phyloP scores from a whole-genome alignment of 2,797 vertebrate species.

The Austrolebias charrua region DNA sequence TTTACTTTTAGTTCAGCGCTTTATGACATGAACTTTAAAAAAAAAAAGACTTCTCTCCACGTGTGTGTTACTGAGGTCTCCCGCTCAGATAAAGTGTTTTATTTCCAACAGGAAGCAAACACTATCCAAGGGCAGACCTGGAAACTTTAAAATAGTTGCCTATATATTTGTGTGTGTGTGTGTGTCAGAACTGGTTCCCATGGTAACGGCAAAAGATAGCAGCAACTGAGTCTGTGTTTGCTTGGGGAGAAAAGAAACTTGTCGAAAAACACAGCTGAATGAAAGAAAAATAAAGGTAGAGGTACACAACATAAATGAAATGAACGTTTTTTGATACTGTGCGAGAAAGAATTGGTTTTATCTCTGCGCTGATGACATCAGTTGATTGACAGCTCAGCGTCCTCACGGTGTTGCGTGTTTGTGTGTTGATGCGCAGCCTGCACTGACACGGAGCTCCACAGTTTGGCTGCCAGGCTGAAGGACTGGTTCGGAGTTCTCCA shows the following conservation, averaged over 20 bases:
- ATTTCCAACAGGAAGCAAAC: constrained; percentile 5
- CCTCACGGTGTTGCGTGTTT: constrained; percentile 36
- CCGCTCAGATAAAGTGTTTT: constrained; percentile 7
- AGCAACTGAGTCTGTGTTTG: constrained; percentile 36
- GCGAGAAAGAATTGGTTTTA: constrained; percentile 9
- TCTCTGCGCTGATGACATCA: constrained; percentile 27
- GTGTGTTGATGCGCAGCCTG: constrained; percentile 77
- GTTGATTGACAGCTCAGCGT: constrained; percentile 32
- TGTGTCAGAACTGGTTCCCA: constrained; percentile 45
- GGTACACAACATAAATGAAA: constrained; percentile 38
- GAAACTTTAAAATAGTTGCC: constrained; percentile 8
- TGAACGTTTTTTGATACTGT: constrained; percentile 46
- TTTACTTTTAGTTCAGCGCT: constrained; percentile 12
- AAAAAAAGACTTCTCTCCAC: constrained; percentile 10
- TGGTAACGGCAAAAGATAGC: constrained; percentile 41
- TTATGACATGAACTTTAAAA: constrained; percentile 14
- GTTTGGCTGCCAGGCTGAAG: constrained; percentile 90
- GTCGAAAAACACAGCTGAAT: constrained; percentile 7
- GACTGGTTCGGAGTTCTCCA: constrained; percentile 96
- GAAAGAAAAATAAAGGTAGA: constrained; percentile 19
- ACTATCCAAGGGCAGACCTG: constrained; percentile 10
- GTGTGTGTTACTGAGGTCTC: background rate
- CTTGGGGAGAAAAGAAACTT: constrained; percentile 16
- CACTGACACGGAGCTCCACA: constrained; percentile 81
- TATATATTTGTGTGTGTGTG: constrained; percentile 11